Evolutionary conservation across 2,113 vertebrate genomes (phyloP).

Genomic region (Pterocles gutturalis): DNA sequence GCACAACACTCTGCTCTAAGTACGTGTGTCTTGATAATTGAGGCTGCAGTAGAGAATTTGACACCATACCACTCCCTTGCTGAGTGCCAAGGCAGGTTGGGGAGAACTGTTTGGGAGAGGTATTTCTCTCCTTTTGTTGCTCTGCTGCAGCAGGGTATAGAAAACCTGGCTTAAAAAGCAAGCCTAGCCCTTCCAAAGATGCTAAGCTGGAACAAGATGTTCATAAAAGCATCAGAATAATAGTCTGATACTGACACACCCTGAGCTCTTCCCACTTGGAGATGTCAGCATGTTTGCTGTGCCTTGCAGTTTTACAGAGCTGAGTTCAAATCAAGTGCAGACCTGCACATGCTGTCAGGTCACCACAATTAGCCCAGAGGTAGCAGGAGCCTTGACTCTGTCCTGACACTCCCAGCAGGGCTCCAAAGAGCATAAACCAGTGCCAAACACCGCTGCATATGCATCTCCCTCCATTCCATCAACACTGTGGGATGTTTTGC

Average conservation of each 20-base stretch:
- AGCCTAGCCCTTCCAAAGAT: neutral
- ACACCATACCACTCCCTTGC: neutral
- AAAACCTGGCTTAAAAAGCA: neutral
- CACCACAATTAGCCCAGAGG: neutral
- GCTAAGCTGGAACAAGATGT: neutral
- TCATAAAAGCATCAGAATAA: neutral
- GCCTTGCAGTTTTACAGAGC: neutral
- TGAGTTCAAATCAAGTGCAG: slow-evolving; percentile 24
- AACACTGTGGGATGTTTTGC: neutral
- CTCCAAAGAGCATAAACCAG: neutral
- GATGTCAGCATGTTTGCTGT: neutral
- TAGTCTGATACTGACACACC: neutral
- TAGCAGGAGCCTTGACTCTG: neutral
- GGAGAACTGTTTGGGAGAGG: neutral
- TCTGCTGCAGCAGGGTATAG: neutral
- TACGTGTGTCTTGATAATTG: neutral
- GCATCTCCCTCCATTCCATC: neutral
- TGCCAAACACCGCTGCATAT: neutral
- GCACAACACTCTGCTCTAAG: neutral
- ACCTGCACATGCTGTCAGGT: neutral
- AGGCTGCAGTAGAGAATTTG: neutral
- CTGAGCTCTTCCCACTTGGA: neutral
- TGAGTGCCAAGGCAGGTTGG: neutral
- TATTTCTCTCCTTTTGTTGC: neutral
- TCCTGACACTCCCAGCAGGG: neutral